Evolutionary conservation across 2,888 invertebrate species (phyloP), one percentile per base, ranked within the genome.

Genomic region (Rhagonycha lutea): DNA sequence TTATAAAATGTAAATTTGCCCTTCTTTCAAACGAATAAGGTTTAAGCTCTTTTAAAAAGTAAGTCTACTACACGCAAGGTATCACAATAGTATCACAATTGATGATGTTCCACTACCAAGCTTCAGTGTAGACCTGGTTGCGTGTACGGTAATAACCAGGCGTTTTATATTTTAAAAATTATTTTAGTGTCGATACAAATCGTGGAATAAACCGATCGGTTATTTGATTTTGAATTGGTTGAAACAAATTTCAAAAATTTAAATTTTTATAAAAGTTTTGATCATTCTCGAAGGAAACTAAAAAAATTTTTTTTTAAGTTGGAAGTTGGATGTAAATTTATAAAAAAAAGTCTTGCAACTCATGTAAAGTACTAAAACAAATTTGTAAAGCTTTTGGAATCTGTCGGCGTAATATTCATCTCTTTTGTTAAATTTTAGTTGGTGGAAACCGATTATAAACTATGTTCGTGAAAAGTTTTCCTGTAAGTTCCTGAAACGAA

Each of bases 61-160:
- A 77, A 73, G 68, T 69, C 29, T 47, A 74, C 75, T 76, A 75
- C 79, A 79, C 79, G 79, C 81, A 72, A 72, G 74, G 79, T 76
- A 79, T 78, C 79, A 78, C 76, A 79, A 75, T 75, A 73, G 79
- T 76, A 79, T 78, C 79, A 78, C 77, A 79, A 75, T 76, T 77
- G 77, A 80, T 79, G 77, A 74, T 78, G 79, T 78, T 78, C 76
- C 80, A 83, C 82, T 82, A 82, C 78, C 82, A 81, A 82, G 72
- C 79, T 82, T 81, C 81, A 82, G 83, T 83, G 84, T 81, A 82
- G 80, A 81, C 79, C 81, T 80, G 84, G 83, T 85, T 85, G 85
- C 85, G 85, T 85, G 85, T 74, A 70, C 72, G 75, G 81, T 83
- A 84, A 83, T 83, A 85, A 82, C 84, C 83, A 85, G 84, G 84